A percentile compares a stretch with the other conserved stretches of the same genome.
Evolutionary conservation across 30 jellyfish, hydroid and myxozoan genomes (phyloP).

Genomic region (Hydractinia symbiolongicarpus): DNA sequence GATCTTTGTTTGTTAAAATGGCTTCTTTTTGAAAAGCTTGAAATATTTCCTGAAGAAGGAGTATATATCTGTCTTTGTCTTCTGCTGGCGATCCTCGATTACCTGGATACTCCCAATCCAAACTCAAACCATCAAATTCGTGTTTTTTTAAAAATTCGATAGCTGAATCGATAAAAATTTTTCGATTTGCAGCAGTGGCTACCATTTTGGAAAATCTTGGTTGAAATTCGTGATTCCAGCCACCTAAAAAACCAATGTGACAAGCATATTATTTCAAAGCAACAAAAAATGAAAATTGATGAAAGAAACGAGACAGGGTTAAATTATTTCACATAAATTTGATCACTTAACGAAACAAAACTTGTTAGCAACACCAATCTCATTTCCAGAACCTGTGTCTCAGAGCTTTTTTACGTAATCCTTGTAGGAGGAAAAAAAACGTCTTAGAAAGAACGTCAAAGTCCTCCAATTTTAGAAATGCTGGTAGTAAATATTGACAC

Average conservation of each 20-base stretch:
- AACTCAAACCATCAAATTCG: conserved; percentile 75
- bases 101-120: conserved; percentile 97
- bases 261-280: background rate
- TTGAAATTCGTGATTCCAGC: conserved; percentile 84
- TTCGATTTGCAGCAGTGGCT: conserved; percentile 79
- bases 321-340: too few species aligned
- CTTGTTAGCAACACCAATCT: too few species aligned
- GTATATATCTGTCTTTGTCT: conserved; percentile 76
- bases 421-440: too few species aligned
- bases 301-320: background rate
- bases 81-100: conserved; percentile 87
- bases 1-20: conserved; percentile 22
- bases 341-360: too few species aligned
- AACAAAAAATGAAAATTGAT: background rate
- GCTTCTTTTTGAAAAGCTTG: conserved; percentile 69
- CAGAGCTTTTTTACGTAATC: too few species aligned
- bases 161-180: conserved; percentile 70
- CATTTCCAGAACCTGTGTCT: too few species aligned
- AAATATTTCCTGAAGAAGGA: conserved; percentile 49
- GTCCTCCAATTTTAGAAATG: too few species aligned
- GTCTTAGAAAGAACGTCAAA: too few species aligned
- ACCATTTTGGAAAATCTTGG: conserved; percentile 78
- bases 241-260: conserved; percentile 31
- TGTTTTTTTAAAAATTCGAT: conserved; percentile 54
- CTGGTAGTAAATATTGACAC: background rate